Evolutionary conservation across 2,797 vertebrate genomes (phyloP).

Genomic region (Manis javanica): DNA sequence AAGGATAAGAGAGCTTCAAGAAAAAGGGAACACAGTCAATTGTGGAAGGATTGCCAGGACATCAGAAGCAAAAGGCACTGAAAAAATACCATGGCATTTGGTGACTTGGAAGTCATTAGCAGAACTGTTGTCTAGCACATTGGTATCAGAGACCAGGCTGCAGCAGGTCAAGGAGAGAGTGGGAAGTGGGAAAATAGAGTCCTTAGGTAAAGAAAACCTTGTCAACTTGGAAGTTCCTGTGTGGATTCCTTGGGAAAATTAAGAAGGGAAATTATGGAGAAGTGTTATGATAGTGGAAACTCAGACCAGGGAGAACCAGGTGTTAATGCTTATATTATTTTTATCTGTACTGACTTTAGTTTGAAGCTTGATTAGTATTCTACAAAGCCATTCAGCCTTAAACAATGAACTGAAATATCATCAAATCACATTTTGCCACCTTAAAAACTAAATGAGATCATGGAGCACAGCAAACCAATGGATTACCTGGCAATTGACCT

Average conservation of each 20-base stretch:
- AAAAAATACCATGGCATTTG: not conserved
- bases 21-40: not conserved
- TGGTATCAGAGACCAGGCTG: not conserved
- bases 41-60: not conserved
- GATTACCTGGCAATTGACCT: not conserved
- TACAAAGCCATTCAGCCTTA: constrained; percentile 10
- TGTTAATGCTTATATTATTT: not conserved
- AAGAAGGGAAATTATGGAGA: not conserved
- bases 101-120: not conserved
- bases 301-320: not conserved
- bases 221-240: not conserved
- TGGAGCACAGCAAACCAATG: not conserved
- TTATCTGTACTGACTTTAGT: not conserved
- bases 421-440: not conserved
- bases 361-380: not conserved
- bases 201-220: not conserved
- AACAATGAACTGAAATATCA: constrained; percentile 32
- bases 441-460: constrained; percentile 23
- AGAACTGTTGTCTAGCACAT: not conserved
- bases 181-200: not conserved
- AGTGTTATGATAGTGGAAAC: not conserved
- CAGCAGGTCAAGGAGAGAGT: not conserved
- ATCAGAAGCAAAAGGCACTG: not conserved
- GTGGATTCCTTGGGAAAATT: not conserved
- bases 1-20: not conserved